Base-by-base conservation (phyloP, 2,113 vertebrate species). In the Cromileptes altivelis region DNA sequence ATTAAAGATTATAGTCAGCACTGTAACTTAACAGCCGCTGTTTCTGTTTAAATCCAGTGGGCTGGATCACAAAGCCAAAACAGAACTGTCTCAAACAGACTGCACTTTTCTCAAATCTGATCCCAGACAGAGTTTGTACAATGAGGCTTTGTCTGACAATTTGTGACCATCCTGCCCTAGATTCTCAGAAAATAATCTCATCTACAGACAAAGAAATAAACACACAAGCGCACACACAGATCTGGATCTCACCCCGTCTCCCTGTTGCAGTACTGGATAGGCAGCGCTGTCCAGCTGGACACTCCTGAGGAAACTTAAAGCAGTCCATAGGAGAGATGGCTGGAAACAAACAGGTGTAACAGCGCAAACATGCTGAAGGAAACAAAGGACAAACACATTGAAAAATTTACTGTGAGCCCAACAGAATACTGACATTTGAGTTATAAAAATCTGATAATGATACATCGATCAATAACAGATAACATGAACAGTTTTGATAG, bases 281-380 rank as follows among this genome's bases (percentile, higher is more conserved):
- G 75, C 96, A 96, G 53, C 81, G 93, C 84, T 96, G 94, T 0
- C 92, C 93, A 0, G 77, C 85, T 0, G 94, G 85, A 73, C 96
- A 97, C 52, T 91, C 87, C 62, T 92, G 91, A 4, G 93, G 86
- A 61, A 95, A 95, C 85, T 90, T 91, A 3, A 95, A 64, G 75
- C 96, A 97, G 83, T 96, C 94, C 89, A 95, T 42, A 4, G 95
- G 94, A 49, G 95, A 93, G 73, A 96, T 85, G 63, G 94, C 85
- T 0, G 96, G 95, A 57, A 96, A 96, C 37, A 95, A 49, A 49
- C 96, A 97, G 0, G 91, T 95, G 90, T 94, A 96, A 71, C 96
- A 97, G 30, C 0, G 67, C 88, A 96, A 80, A 67, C 90, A 60
- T 3, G 75, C 96, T 96, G 84, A 9, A 55, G 27, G 21, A 23